Evolutionary conservation across 2,113 vertebrate species (phyloP).

Genomic region (Myrmecophaga tridactyla): DNA sequence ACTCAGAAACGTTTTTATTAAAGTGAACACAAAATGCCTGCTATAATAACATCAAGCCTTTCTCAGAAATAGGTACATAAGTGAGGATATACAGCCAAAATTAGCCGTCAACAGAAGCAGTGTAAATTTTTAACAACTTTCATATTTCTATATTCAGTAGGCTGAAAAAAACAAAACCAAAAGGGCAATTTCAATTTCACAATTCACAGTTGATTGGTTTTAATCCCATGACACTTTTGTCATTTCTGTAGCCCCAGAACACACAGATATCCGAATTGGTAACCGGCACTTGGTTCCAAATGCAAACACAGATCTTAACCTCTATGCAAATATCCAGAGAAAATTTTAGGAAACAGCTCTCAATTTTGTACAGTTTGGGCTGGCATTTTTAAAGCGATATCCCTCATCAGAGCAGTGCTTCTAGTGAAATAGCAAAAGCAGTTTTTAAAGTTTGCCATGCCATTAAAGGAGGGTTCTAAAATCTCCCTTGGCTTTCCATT

Average conservation of each 20-base stretch:
- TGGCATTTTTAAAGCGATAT: constrained; percentile 15
- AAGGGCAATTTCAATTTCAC: constrained; percentile 55
- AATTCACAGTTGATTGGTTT: constrained; percentile 66
- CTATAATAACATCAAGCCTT: constrained; percentile 74
- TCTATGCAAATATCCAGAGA: neutral
- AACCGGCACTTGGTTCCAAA: neutral
- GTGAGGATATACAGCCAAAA: constrained; percentile 69
- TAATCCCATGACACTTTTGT: constrained; percentile 25
- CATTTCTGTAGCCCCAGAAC: constrained; percentile 55
- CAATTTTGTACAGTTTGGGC: neutral
- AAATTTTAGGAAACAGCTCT: neutral
- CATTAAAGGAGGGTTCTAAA: neutral
- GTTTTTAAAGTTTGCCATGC: neutral
- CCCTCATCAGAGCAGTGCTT: constrained; percentile 16
- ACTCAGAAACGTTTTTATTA: constrained; percentile 77
- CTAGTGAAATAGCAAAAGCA: neutral
- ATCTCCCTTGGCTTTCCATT: neutral
- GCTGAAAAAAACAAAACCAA: constrained; percentile 62
- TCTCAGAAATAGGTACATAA: constrained; percentile 71
- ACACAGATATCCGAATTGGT: neutral
- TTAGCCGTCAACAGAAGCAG: constrained; percentile 69
- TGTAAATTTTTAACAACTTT: constrained; percentile 71
- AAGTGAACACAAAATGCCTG: constrained; percentile 76
- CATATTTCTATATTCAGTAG: constrained; percentile 61
- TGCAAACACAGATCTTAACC: constrained; percentile 20